These are phyloP conservation scores for Chlorodrepanis virens DNA, from an alignment of 2,113 vertebrate species.

Conservation along the genomic window DNA sequence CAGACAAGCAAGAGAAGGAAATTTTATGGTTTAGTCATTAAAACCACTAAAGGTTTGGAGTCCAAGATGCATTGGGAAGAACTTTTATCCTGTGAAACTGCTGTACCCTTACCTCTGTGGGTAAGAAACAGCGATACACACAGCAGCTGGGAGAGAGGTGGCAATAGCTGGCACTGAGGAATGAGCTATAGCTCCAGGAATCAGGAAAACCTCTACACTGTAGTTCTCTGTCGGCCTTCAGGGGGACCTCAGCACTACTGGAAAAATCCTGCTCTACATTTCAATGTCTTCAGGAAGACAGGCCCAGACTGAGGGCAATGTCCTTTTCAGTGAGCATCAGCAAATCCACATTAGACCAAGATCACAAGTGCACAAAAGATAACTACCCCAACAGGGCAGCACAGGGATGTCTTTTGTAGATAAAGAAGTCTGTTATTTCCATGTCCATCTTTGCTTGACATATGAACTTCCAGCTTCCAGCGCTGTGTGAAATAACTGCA, in stretches of 20 bases:
- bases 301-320: background rate
- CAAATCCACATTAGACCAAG: background rate
- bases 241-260: background rate
- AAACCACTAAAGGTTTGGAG: background rate
- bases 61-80: background rate
- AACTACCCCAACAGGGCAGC: background rate
- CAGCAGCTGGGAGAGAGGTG: background rate
- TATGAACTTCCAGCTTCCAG: conserved; percentile 23
- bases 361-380: background rate
- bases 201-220: background rate
- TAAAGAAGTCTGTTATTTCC: conserved; percentile 6
- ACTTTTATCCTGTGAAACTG: background rate
- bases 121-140: background rate
- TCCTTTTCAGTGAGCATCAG: background rate
- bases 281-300: background rate
- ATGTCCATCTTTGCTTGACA: conserved; percentile 25
- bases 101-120: background rate
- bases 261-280: background rate
- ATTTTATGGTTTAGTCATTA: background rate
- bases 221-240: background rate
- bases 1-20: background rate
- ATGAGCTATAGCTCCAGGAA: background rate
- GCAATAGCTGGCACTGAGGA: background rate
- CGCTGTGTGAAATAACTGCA: conserved; percentile 16
- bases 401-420: background rate